Evolutionary conservation across 1,140 invertebrate genomes (phyloP), one percentile per base, ranked within the genome.

Genomic region (Sinonovacula constricta): DNA sequence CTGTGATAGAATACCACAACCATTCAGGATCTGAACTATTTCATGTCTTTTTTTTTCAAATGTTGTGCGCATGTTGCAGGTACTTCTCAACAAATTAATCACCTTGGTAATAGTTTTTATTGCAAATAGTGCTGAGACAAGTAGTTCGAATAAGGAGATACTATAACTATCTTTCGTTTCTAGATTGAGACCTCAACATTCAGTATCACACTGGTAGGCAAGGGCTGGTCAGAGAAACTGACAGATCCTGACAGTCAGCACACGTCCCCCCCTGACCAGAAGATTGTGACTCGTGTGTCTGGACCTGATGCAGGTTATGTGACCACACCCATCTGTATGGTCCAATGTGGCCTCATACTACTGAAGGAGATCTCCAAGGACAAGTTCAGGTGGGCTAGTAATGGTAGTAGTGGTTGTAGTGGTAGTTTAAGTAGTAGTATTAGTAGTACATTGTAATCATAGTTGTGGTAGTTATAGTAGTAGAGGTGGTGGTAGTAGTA

Each of bases 231-330:
- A 0, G 60, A 74, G n/a, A 94, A 94, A 57, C 87, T 94, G 49
- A 80, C 91, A 10, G 93, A 94, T 78, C 90, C 92, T 36, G 92
- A 92, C 1, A 94, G 94, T 83, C 88, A 94, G 54, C 94, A 94
- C 80, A 90, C 89, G 0, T 90, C 91, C 3, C 88, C 92, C 56
- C 94, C 95, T 2, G 93, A 94, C 67, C 95, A 95, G 86, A 93
- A 91, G 36, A 89, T 97, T 30, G 92, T 94, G 39, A 94, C 94
- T 0, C 93, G 87, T 66, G 91, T 93, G 31, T 83, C 84, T n/a
- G 93, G 92, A 68, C 92, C 92, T 77, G 95, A 97, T 92, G 94
- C 96, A 24, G 97, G 94, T 54, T 99, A 98, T 92, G 94, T 95
- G 5, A 93, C 94, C 0, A 98, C 97, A 1, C 94, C 94, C 39